These are phyloP conservation scores for Hydrophis major DNA, from an alignment of 2,797 vertebrate species.

Conservation along the genomic window DNA sequence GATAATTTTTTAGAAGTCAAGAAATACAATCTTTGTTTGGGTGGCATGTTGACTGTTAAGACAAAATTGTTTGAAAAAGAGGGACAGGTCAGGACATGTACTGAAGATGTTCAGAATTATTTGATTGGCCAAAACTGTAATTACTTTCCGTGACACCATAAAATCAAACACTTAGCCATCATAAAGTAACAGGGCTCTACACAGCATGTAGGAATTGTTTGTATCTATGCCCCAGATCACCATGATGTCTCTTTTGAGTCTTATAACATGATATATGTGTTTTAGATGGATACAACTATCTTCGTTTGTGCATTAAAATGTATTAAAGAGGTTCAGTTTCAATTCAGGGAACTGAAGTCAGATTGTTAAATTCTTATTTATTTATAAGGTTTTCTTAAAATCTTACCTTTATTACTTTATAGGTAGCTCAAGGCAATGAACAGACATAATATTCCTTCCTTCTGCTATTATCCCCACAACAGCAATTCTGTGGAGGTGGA, in stretches of 20 bases:
- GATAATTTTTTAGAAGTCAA: neutral
- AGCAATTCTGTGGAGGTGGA: neutral
- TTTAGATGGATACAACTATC: neutral
- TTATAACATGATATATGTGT: neutral
- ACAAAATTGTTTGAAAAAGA: neutral
- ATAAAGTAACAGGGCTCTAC: neutral
- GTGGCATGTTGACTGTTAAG: neutral
- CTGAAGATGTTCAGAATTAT: neutral
- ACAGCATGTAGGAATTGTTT: neutral
- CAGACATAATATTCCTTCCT: neutral
- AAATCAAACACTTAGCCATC: neutral
- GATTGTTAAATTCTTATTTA: neutral
- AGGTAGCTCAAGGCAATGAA: neutral
- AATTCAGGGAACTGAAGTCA: neutral
- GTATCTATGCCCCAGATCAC: neutral
- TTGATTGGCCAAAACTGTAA: neutral
- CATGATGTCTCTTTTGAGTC: neutral
- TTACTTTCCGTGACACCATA: neutral
- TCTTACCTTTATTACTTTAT: neutral
- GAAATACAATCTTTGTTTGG: neutral
- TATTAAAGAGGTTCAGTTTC: neutral
- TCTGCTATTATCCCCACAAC: neutral
- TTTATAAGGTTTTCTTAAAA: neutral
- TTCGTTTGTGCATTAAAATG: neutral
- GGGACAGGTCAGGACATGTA: neutral